Percentiles rank a stretch among this genome's conserved stretches.
These are phyloP conservation scores for Colaptes auratus DNA, from an alignment of 2,113 vertebrate species.

Conservation along the genomic window DNA sequence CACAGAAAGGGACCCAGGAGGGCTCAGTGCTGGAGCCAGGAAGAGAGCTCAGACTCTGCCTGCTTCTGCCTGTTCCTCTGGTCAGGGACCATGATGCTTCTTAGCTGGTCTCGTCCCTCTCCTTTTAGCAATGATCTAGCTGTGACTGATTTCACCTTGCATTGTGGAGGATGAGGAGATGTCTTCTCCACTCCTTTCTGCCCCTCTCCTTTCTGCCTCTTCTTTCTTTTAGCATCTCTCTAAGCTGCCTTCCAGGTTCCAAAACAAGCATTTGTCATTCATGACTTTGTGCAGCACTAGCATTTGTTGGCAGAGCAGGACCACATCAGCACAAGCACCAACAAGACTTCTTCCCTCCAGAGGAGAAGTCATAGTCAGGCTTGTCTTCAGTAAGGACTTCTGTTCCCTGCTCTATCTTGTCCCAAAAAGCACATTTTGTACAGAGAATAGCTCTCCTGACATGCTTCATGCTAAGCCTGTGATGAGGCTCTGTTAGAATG, in stretches of 20 bases:
- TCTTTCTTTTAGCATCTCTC: background rate
- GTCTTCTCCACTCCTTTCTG: background rate
- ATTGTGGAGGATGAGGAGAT: background rate
- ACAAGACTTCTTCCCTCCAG: background rate
- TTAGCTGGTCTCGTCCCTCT: background rate
- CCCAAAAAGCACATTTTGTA: background rate
- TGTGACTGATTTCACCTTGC: background rate
- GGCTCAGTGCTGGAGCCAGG: fast-evolving
- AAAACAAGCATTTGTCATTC: background rate
- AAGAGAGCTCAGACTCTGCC: background rate
- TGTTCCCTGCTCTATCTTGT: background rate
- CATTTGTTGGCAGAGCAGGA: fast-evolving
- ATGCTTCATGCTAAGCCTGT: background rate
- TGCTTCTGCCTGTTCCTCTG: fast-evolving
- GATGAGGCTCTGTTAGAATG: background rate
- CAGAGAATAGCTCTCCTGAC: background rate
- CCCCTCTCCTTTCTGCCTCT: background rate
- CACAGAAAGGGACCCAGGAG: fast-evolving
- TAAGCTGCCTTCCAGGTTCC: background rate
- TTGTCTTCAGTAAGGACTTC: background rate
- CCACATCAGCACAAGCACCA: background rate
- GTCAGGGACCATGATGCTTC: fast-evolving
- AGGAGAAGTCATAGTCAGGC: background rate
- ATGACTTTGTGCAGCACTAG: background rate
- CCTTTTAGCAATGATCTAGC: background rate